Percentiles rank a stretch among this genome's conserved stretches.
phyloP scores from a whole-genome alignment of 2,113 vertebrate species.

The Suncus etruscus region DNA sequence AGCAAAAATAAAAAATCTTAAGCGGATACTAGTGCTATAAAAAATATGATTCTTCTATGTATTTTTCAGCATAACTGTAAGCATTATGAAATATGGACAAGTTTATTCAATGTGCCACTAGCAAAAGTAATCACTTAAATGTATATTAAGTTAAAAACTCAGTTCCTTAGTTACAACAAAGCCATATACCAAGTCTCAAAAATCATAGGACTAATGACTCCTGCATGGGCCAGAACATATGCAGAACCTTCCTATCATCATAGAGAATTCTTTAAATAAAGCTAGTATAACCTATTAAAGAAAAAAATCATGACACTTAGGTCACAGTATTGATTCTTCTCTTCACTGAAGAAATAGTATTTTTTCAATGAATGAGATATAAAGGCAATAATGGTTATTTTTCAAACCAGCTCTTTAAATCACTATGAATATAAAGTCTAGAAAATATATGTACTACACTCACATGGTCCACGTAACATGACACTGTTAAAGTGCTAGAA shows the following conservation, averaged over 20 bases:
- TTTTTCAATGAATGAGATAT: conserved; percentile 33
- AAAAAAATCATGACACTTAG: background rate
- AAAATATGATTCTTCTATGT: background rate
- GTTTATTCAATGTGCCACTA: background rate
- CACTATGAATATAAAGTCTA: conserved; percentile 15
- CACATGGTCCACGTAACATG: background rate
- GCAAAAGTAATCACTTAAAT: conserved; percentile 10
- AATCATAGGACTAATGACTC: background rate
- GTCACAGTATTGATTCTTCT: conserved; percentile 19
- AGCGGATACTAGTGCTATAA: background rate
- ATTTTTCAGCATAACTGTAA: background rate
- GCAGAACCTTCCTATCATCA: background rate
- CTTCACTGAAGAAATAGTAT: conserved; percentile 28
- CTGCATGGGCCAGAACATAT: background rate
- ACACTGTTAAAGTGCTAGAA: background rate
- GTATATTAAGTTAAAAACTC: conserved; percentile 4
- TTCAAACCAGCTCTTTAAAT: conserved; percentile 42
- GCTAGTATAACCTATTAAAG: background rate
- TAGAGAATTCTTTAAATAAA: background rate
- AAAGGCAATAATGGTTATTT: conserved; percentile 17
- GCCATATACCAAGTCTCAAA: background rate
- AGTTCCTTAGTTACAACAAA: conserved; percentile 6
- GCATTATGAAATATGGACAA: background rate
- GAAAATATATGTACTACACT: background rate
- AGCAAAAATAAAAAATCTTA: conserved; percentile 20